phyloP scores from a whole-genome alignment of 1,140 invertebrate genomes.

The Ganaspis sp. region DNA sequence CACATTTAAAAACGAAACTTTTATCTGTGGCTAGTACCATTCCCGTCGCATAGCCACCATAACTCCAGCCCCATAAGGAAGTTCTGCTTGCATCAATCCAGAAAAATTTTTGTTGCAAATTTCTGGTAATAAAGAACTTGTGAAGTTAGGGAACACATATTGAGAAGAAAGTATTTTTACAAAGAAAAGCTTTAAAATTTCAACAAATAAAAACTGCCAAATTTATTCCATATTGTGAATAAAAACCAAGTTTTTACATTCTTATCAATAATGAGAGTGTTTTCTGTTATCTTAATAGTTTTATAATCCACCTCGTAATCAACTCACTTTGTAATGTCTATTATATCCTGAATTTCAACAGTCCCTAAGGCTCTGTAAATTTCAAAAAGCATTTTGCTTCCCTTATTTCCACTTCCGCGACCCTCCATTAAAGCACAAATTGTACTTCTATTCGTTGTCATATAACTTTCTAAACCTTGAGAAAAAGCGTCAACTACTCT shows the following conservation, averaged over 20 bases:
- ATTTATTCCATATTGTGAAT: neutral
- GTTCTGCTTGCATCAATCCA: conserved; percentile 84
- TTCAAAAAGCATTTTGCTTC: conserved; percentile 77
- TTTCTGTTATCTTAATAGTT: neutral
- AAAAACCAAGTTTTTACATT: no score
- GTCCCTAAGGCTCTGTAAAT: conserved; percentile 80
- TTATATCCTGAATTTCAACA: conserved; percentile 81
- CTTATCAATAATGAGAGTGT: neutral
- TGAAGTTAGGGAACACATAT: no score
- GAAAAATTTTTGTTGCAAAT: conserved; percentile 78
- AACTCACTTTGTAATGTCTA: conserved; percentile 78
- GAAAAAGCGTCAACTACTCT: conserved; percentile 77
- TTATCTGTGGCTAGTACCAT: conserved; percentile 76
- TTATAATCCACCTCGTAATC: no score
- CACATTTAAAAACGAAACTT: conserved; percentile 78
- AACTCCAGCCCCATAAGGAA: conserved; percentile 87
- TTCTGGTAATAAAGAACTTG: conserved; percentile 70
- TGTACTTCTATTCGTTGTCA: conserved; percentile 78
- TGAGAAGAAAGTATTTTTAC: neutral
- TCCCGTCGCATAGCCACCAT: conserved; percentile 78
- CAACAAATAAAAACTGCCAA: no score
- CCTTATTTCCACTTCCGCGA: conserved; percentile 79
- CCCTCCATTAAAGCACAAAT: conserved; percentile 82
- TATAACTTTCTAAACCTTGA: conserved; percentile 79
- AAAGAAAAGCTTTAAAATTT: no score